These are phyloP conservation scores for Ceratosolen fusciceps DNA, from an alignment of 1,140 invertebrate species.

Conservation along the genomic window DNA sequence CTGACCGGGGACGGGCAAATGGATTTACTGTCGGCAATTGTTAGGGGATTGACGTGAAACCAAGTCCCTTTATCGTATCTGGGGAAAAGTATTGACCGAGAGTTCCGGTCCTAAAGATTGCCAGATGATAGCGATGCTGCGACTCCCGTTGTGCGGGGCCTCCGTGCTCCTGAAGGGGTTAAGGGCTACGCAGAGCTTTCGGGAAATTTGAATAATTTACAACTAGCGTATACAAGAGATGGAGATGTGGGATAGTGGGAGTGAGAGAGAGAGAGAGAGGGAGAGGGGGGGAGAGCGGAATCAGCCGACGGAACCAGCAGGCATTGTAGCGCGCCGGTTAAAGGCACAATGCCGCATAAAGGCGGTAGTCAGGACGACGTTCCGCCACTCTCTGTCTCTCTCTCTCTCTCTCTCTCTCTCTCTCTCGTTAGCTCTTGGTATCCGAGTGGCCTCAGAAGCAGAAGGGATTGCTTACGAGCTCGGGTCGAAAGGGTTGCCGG, in stretches of 20 bases:
- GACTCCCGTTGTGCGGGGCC: not conserved
- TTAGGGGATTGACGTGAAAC: not conserved
- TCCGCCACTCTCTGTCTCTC: not conserved
- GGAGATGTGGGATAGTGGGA: too few species aligned
- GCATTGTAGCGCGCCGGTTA: slow-evolving; percentile 55
- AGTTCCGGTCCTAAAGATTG: not conserved
- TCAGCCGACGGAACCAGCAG: slow-evolving; percentile 56
- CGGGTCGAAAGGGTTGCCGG: slow-evolving; percentile 53
- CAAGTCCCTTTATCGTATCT: not conserved
- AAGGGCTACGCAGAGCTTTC: slow-evolving; percentile 19
- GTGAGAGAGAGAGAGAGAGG: too few species aligned
- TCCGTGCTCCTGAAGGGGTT: slow-evolving; percentile 20
- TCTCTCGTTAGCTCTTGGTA: too few species aligned
- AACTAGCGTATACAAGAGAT: slow-evolving; percentile 59
- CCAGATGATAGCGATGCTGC: slow-evolving; percentile 22
- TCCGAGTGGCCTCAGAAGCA: too few species aligned
- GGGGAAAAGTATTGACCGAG: not conserved
- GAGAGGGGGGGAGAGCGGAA: slow-evolving; percentile 54
- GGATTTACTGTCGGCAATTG: not conserved
- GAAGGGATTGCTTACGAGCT: not conserved
- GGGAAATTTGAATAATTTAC: slow-evolving; percentile 62
- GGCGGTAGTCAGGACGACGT: slow-evolving; percentile 49
- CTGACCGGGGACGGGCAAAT: not conserved
- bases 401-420: slow-evolving; percentile 6
- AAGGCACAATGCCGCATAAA: slow-evolving; percentile 50